Percentiles rank a stretch among this genome's conserved stretches.
These are phyloP conservation scores for Paracyprichromis sp. DNA, from an alignment of 2,113 vertebrate genomes.

Conservation along the genomic window DNA sequence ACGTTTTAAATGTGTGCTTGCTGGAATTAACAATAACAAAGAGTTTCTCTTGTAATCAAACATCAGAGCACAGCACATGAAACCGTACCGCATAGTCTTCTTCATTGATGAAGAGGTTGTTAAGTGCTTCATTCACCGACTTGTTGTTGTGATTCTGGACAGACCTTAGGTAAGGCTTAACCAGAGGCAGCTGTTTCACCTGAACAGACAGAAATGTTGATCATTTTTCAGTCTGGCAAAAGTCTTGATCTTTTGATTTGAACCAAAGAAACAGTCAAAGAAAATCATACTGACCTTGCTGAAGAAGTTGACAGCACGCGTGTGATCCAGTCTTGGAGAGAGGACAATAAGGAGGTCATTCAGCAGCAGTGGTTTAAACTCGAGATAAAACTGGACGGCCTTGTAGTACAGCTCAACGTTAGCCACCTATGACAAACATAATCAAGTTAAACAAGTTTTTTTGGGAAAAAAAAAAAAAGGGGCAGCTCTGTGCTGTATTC, in stretches of 20 bases:
- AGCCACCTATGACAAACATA: conserved; percentile 77
- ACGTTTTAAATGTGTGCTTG: neutral
- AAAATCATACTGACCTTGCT: conserved; percentile 76
- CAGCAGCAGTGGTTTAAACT: conserved; percentile 92
- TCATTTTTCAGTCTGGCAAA: neutral
- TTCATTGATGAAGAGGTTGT: conserved; percentile 98
- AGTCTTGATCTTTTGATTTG: neutral
- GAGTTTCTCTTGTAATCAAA: neutral
- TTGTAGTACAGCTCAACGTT: conserved; percentile 98
- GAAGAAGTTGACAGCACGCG: conserved; percentile 94
- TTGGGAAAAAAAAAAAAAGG: rapidly evolving
- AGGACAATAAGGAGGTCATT: conserved; percentile 96
- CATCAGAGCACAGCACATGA: neutral
- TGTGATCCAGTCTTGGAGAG: conserved; percentile 93
- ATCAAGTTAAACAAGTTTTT: neutral
- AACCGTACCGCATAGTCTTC: conserved; percentile 91
- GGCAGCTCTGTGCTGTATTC: neutral
- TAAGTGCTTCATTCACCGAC: conserved; percentile 93
- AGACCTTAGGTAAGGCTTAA: conserved; percentile 94
- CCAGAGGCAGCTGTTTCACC: conserved; percentile 93
- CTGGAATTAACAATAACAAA: neutral
- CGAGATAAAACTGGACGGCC: conserved; percentile 93
- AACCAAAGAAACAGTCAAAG: neutral
- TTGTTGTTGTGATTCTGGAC: conserved; percentile 99
- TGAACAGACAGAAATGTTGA: conserved; percentile 41